phyloP scores from a whole-genome alignment of 1,140 invertebrate genomes.

The Notospermus geniculatus region DNA sequence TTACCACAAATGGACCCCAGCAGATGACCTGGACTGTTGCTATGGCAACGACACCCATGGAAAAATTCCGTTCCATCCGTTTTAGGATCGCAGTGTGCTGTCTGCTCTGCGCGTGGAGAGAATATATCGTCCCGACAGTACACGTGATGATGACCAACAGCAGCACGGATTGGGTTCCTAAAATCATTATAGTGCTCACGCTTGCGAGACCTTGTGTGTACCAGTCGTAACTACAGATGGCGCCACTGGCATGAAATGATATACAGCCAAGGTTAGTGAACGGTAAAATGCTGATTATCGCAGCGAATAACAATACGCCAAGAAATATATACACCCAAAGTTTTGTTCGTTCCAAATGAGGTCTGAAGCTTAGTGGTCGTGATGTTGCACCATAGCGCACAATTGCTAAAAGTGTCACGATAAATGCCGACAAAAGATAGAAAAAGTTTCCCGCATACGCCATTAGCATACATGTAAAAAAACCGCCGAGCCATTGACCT shows the following conservation, averaged over 20 bases:
- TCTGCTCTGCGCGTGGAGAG: background rate
- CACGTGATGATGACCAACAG: constrained; percentile 2
- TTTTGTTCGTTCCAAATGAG: background rate
- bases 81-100: background rate
- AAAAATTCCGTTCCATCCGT: constrained; percentile 1
- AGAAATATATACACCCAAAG: background rate
- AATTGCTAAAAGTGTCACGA: background rate
- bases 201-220: background rate
- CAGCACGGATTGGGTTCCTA: background rate
- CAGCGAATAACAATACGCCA: background rate
- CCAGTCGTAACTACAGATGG: constrained; percentile 6
- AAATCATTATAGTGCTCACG: background rate
- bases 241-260: background rate
- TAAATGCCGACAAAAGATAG: background rate
- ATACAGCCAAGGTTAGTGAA: constrained; percentile 3
- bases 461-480: background rate
- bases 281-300: background rate
- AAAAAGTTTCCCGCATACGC: constrained; percentile 2
- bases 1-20: constrained; percentile 2
- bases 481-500: background rate
- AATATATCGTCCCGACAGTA: constrained; percentile 2
- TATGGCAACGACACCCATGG: constrained; percentile 2
- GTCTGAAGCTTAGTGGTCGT: background rate
- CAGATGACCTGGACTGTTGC: constrained; percentile 7
- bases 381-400: background rate